Evolutionary conservation across 2,888 invertebrate genomes (phyloP), one percentile per base, ranked within the genome.

Genomic region (Erebia epiphron): DNA sequence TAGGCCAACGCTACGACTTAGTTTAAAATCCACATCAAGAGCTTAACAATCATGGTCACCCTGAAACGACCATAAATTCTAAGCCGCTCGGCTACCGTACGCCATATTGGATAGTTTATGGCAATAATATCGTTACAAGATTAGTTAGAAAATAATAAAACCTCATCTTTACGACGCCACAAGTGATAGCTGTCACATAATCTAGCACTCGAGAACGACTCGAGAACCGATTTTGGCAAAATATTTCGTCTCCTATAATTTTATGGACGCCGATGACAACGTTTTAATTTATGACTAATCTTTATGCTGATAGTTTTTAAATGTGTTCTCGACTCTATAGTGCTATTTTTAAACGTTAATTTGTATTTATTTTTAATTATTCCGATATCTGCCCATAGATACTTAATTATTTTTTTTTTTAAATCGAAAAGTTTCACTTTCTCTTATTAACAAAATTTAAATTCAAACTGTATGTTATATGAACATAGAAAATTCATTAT

Each of bases 101-200:
- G 77, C 76, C 76, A 75, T 76, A 68, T 76, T 76, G 74, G 69
- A 68, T 69, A 67, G 63, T 73, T 74, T 70, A 71, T 71, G 56
- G 67, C 67, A 67, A 69, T 68, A 68, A 75, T 75, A 82, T 85
- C 80, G 84, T 82, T 85, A 85, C 79, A 79, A 81, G 85, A 86
- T 86, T 83, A 84, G 75, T 85, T 83, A 84, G 75, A 77, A 75
- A 75, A 82, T 81, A 79, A 80, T 79, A 79, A 80, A 74, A 73
- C 73, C 73, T 67, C 62, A 69, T 69, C 26, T 77, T 78, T 76
- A 76, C 70, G 77, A 76, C 61, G 69, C 58, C 43, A 35, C 71
- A 49, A 75, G 73, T 75, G 75, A 72, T 71, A 73, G 71, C 73
- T 76, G 76, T 75, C 75, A 75, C 73, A 72, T 73, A 75, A 77